Base-by-base conservation (phyloP, 2,888 invertebrate genomes). In the Torymus aiolomorphi region DNA sequence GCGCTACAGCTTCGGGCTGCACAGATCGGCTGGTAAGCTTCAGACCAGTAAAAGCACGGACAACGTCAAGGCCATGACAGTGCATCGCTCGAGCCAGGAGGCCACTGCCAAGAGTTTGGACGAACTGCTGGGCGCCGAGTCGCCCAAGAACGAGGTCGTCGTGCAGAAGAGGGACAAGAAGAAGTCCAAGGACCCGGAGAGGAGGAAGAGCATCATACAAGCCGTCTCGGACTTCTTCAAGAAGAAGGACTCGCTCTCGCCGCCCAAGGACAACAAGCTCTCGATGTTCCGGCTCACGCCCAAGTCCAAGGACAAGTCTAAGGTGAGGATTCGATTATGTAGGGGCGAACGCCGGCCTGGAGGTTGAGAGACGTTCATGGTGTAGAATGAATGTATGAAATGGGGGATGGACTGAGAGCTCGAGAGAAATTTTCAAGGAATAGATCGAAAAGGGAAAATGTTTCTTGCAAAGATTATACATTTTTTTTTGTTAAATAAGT, bases 141-240 rank as follows among this genome's bases (percentile, higher is more conserved):
- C 82, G 80, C 54, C 56, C 65, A 16, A 57, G 18, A 79, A 78
- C 10, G 82, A 81, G 4, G 70, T 59, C 57, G 74, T 85, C 31
- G 86, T 86, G 12, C 78, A 85, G 14, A 91, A 91, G 80, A 89
- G 90, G 66, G 90, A 89, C 5, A 91, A 91, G 80, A 92, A 92
- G 82, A 92, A 92, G 78, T 91, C 92, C 31, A 94, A 94, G 86
- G 94, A 94, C 88, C 92, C 93, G 0, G 95, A 95, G 86, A 92
- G 96, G 82, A 92, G 96, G 81, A 96, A 94, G 86, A 96, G 96
- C 90, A 94, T 97, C 73, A 96, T 96, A 86, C 96, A 95, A 91
- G 94, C 96, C 72, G 94, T 97, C 82, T 95, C 96, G 18, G 96
- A 94, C 89, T 95, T 97, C 89, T 95, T 97, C 88, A 95, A 95